Evolutionary conservation across 2,888 invertebrate species (phyloP).

Genomic region (Hirudinaria manillensis): DNA sequence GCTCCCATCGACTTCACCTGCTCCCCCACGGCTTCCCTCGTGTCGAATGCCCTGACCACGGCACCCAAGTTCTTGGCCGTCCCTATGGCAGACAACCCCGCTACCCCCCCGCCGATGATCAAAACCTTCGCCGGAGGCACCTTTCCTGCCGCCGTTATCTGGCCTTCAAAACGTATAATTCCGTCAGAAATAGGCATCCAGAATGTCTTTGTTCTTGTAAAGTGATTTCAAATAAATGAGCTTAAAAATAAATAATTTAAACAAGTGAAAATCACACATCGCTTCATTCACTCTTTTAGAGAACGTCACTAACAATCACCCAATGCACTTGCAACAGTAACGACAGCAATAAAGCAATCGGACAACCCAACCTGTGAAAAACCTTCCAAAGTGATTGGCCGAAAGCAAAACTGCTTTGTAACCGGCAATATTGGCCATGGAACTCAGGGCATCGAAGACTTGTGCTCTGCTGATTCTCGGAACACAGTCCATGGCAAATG

Average conservation of each 20-base stretch:
- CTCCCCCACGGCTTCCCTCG: conserved; percentile 64
- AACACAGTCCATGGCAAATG: conserved; percentile 83
- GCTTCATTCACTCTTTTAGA: neutral
- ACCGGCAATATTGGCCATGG: conserved; percentile 80
- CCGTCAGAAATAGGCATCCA: neutral
- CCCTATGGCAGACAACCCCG: conserved; percentile 77
- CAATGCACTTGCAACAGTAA: neutral
- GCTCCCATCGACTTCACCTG: conserved; percentile 77
- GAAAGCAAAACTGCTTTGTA: conserved; percentile 84
- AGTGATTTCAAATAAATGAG: neutral
- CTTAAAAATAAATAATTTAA: neutral
- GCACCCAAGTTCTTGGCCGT: conserved; percentile 82
- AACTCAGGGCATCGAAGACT: conserved; percentile 80
- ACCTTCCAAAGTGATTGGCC: conserved; percentile 79
- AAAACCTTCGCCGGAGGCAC: conserved; percentile 82
- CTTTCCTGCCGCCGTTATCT: conserved; percentile 80
- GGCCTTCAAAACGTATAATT: conserved; percentile 59
- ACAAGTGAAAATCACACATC: neutral
- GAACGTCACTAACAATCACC: neutral
- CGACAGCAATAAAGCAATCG: neutral
- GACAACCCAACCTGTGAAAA: conserved; percentile 68
- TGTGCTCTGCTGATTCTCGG: conserved; percentile 81
- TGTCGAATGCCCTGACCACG: conserved; percentile 80
- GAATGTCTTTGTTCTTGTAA: neutral
- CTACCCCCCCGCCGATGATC: conserved; percentile 82